These are phyloP conservation scores for Cisticola juncidis DNA, from an alignment of 2,113 vertebrate species.

Conservation along the genomic window DNA sequence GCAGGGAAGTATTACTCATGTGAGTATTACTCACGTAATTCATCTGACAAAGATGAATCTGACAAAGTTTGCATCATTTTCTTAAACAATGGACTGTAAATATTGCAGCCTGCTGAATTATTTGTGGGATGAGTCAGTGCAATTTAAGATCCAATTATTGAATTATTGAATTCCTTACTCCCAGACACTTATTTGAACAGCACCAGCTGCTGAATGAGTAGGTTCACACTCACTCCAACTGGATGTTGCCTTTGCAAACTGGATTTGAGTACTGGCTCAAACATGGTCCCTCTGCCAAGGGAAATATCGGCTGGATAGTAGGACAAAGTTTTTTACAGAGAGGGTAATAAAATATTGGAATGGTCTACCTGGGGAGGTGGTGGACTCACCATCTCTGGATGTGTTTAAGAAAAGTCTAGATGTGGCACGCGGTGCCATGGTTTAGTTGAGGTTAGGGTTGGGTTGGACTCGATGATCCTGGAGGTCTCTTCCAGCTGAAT, in stretches of 20 bases:
- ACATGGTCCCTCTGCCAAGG: no score
- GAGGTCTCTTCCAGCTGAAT: no score
- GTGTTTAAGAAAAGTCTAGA: no score
- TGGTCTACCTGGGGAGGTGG: no score
- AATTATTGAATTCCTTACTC: not conserved
- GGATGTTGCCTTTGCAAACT: not conserved
- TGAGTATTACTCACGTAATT: not conserved
- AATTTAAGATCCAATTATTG: constrained; percentile 5
- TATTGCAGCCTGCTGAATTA: constrained; percentile 8
- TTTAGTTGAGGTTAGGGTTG: no score
- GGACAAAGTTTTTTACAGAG: no score
- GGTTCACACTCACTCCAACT: not conserved
- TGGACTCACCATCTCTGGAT: no score
- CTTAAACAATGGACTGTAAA: constrained; percentile 38
- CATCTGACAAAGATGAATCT: not conserved
- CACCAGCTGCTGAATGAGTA: not conserved
- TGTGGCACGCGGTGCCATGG: no score
- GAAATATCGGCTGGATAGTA: no score
- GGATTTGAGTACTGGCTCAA: not conserved
- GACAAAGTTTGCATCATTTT: constrained; percentile 22
- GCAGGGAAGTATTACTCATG: not conserved
- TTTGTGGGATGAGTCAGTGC: constrained; percentile 19
- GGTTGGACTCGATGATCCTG: no score
- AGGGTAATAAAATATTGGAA: no score
- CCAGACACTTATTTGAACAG: not conserved